Evolutionary conservation across 2,797 vertebrate genomes (phyloP), one percentile per base, ranked within the genome.

Genomic region (Peromyscus aztecus): DNA sequence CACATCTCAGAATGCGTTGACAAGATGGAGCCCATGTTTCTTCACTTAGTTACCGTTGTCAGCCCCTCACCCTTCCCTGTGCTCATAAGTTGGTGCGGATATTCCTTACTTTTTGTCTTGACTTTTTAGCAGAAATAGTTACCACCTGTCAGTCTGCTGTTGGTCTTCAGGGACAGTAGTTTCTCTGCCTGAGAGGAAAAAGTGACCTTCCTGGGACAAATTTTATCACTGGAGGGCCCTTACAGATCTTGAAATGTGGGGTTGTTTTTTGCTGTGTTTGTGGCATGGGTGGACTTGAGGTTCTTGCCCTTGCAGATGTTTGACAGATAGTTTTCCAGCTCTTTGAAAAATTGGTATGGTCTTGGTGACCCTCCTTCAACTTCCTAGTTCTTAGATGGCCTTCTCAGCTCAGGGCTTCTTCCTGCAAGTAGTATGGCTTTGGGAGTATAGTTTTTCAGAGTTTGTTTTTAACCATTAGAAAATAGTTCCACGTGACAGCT

Each of bases 391-490:
- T 89, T 57, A 16, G 31, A 65, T 46, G 61, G 19, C 14, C 59
- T 63, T 63, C 91, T 94, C 89, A 63, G 37, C 40, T 94, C 40
- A 90, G 13, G 80, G 40, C 16, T 90, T 95, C 88, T 85, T 90
- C 52, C 92, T 88, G 31, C 73, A 94, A 95, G 75, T 34, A 90
- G 80, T 94, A 31, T 90, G 67, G 4, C n/a, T 24, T 49, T 94
- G n/a, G 34, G 61, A 69, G 46, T 69, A 89, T 69, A 71, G 12
- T 78, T 86, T 73, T 90, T 75, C n/a, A 67, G 77, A 17, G 21
- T 76, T 91, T 94, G 21, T 85, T 84, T 96, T 59, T 46, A 93
- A 27, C 83, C 75, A n/a, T 93, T 92, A 90, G 43, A 86, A 78
- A 21, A 55, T 90, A 90, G 31, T 89, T 96, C 90, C 34, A 73